These are phyloP conservation scores for Euwallacea fornicatus DNA, from an alignment of 1,140 invertebrate genomes.

Conservation along the genomic window DNA sequence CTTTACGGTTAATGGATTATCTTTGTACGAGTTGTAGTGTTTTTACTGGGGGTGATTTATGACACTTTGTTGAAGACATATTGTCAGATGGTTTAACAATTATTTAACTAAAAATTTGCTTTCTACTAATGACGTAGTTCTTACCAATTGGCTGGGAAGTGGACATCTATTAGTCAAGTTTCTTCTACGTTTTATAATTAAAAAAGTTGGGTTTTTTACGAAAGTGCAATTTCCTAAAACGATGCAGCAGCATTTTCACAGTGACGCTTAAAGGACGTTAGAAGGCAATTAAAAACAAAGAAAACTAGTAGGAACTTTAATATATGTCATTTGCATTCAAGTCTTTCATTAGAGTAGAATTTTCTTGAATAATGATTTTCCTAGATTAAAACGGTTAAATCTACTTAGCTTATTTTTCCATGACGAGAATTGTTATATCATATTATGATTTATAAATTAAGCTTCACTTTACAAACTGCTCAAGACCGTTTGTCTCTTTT, in stretches of 20 bases:
- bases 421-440: not conserved
- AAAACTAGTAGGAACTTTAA: conserved; percentile 8
- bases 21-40: not conserved
- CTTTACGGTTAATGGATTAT: conserved; percentile 9
- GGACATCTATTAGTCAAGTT: too few relatives aligned
- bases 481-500: too few relatives aligned
- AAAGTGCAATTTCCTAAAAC: not conserved
- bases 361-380: conserved; percentile 8
- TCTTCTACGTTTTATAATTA: not conserved
- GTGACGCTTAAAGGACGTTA: conserved; percentile 1
- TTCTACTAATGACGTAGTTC: too few relatives aligned
- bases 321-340: conserved; percentile 15
- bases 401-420: conserved; percentile 6
- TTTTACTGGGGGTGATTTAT: too few relatives aligned
- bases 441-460: too few relatives aligned
- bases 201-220: not conserved
- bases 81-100: too few relatives aligned
- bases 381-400: conserved; percentile 2
- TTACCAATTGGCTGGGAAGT: too few relatives aligned
- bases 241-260: not conserved
- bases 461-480: too few relatives aligned
- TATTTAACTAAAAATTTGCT: too few relatives aligned
- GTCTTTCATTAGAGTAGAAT: not conserved
- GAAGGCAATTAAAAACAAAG: conserved; percentile 12
- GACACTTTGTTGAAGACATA: too few relatives aligned